Evolutionary conservation across 2,797 vertebrate genomes (phyloP).

Genomic region (Chelmon rostratus): DNA sequence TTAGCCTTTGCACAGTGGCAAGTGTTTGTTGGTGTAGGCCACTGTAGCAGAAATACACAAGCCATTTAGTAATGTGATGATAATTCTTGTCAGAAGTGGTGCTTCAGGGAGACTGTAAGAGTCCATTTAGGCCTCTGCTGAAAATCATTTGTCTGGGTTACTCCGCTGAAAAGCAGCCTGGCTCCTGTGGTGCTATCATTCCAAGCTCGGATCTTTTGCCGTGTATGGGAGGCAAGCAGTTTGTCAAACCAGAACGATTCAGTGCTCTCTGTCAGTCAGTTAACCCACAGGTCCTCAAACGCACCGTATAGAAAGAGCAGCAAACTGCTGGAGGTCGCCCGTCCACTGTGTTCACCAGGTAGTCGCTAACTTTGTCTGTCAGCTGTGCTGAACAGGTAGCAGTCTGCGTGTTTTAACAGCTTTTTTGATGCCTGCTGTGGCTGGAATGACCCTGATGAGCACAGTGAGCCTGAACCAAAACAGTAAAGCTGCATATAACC

Average conservation of each 20-base stretch:
- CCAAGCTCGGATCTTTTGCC: conserved; percentile 13
- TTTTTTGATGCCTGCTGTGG: not conserved
- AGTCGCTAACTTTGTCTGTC: not conserved
- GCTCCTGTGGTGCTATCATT: conserved; percentile 29
- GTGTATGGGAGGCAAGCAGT: conserved; percentile 27
- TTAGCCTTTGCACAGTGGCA: conserved; percentile 21
- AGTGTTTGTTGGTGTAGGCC: conserved; percentile 26
- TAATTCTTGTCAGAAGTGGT: conserved; percentile 37
- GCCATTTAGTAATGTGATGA: conserved; percentile 47
- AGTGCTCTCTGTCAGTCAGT: not conserved
- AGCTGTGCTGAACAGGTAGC: not conserved
- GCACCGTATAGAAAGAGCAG: not conserved
- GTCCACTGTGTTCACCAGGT: not conserved
- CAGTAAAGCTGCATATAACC: not conserved
- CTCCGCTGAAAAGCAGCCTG: conserved; percentile 21
- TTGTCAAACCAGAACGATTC: conserved; percentile 16
- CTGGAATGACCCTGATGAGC: not conserved
- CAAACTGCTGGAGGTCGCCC: too few species aligned
- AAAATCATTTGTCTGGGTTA: conserved; percentile 58
- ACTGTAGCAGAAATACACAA: conserved; percentile 26
- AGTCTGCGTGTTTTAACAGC: not conserved
- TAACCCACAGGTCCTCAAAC: conserved; percentile 20
- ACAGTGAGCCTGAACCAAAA: not conserved
- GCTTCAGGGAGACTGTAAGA: conserved; percentile 49
- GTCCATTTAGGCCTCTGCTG: conserved; percentile 42